phyloP scores from a whole-genome alignment of 1,140 invertebrate species.

The Meloidogyne floridensis region DNA sequence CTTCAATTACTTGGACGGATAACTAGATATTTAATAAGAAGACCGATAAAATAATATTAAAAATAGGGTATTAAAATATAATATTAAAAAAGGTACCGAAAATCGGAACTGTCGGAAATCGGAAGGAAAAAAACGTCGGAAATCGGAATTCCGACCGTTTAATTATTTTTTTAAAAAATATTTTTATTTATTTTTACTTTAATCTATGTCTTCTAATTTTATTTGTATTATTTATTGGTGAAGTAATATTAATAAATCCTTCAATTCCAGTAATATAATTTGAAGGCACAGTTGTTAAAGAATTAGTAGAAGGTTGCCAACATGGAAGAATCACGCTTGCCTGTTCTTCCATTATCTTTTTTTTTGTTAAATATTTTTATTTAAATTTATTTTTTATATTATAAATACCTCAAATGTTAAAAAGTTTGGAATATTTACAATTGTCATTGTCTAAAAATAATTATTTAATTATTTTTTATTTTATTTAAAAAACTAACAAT shows the following conservation, averaged over 20 bases:
- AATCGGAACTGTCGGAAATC: no score
- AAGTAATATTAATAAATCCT: background rate
- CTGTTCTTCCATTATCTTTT: slow-evolving; percentile 23
- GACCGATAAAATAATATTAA: no score
- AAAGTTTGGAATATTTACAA: slow-evolving; percentile 63
- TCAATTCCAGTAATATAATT: background rate
- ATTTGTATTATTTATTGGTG: background rate
- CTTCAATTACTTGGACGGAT: no score
- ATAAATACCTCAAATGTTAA: slow-evolving; percentile 57
- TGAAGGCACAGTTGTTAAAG: no score
- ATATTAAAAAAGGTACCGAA: no score
- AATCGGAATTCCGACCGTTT: no score
- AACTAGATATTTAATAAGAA: no score
- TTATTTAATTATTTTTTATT: background rate
- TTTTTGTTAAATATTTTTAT: background rate
- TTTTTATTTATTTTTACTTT: no score
- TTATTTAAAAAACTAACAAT: background rate
- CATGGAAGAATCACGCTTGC: slow-evolving; percentile 25
- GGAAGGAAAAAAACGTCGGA: no score
- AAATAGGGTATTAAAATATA: no score
- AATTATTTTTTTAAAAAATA: no score
- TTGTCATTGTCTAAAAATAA: slow-evolving; percentile 41
- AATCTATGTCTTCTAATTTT: background rate
- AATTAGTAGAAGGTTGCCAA: background rate
- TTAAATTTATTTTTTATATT: background rate